These are phyloP conservation scores for Dynastes hyllus DNA, from an alignment of 2,888 invertebrate species.

Conservation along the genomic window DNA sequence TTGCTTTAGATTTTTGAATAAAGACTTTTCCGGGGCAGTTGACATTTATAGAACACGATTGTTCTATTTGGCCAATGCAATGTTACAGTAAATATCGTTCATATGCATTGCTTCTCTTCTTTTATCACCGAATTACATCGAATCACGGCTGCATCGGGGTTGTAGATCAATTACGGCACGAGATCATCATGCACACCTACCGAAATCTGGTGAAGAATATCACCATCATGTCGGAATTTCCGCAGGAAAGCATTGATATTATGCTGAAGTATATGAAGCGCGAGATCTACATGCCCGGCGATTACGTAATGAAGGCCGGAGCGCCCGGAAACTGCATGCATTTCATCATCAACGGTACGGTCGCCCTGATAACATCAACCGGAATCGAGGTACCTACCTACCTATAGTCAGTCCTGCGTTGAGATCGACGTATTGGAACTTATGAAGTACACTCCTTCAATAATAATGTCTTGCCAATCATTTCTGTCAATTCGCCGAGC, in stretches of 20 bases:
- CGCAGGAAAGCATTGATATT: constrained; percentile 20
- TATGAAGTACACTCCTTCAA: not conserved
- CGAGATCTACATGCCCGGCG: constrained; percentile 46
- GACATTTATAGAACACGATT: too few species aligned
- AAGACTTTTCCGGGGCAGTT: too few species aligned
- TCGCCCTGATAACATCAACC: constrained; percentile 15
- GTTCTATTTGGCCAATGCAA: too few species aligned
- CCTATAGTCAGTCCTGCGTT: not conserved
- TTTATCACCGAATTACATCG: not conserved
- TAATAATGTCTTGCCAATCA: too few species aligned
- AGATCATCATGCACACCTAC: constrained; percentile 34
- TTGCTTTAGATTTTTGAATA: too few species aligned
- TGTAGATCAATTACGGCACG: constrained; percentile 36
- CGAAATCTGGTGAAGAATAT: constrained; percentile 25
- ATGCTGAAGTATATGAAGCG: constrained; percentile 22
- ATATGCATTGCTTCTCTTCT: not conserved
- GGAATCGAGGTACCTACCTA: constrained; percentile 35
- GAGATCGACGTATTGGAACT: too few species aligned
- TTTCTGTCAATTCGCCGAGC: too few species aligned
- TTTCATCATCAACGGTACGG: constrained; percentile 41
- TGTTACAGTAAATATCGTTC: too few species aligned
- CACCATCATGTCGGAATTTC: constrained; percentile 37
- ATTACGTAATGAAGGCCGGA: constrained; percentile 34
- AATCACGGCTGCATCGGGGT: not conserved
- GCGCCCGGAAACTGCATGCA: constrained; percentile 35